phyloP scores from a whole-genome alignment of 2,113 vertebrate genomes.

The Bufo bufo region DNA sequence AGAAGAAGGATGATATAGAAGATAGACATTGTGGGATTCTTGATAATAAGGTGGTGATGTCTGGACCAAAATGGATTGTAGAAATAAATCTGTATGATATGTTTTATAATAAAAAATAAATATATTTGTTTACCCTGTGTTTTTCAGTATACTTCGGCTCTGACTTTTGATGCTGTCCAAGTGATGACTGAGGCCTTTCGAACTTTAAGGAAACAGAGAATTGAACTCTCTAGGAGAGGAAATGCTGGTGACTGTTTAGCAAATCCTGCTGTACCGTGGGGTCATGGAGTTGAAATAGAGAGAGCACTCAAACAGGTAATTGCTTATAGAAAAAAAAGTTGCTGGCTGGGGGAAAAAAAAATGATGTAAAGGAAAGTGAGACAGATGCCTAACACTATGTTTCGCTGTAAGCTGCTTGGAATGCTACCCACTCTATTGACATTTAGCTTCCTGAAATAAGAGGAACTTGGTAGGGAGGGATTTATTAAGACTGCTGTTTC shows the following conservation, averaged over 20 bases:
- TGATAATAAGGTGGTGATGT: too few species aligned
- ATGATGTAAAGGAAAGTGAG: neutral
- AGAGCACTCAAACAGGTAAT: conserved; percentile 94
- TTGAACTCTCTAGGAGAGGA: conserved; percentile 92
- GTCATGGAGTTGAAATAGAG: conserved; percentile 96
- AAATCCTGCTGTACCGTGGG: conserved; percentile 97
- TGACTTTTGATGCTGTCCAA: conserved; percentile 97
- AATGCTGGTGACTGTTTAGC: conserved; percentile 97
- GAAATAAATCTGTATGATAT: neutral
- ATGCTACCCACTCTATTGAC: neutral
- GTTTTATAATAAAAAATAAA: neutral
- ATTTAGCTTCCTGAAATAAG: neutral
- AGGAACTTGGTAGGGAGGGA: neutral
- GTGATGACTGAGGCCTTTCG: conserved; percentile 98
- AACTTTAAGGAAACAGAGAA: conserved; percentile 92
- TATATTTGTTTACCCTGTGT: neutral
- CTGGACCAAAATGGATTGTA: too few species aligned
- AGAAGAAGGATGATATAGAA: too few species aligned
- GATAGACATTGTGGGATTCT: too few species aligned
- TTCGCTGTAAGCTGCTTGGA: neutral
- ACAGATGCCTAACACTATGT: neutral
- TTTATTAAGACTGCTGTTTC: too few species aligned
- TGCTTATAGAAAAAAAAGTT: neutral
- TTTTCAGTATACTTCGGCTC: conserved; percentile 93
- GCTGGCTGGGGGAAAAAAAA: neutral